phyloP scores from a whole-genome alignment of 1,140 invertebrate species.

The Meloidogyne floridensis region DNA sequence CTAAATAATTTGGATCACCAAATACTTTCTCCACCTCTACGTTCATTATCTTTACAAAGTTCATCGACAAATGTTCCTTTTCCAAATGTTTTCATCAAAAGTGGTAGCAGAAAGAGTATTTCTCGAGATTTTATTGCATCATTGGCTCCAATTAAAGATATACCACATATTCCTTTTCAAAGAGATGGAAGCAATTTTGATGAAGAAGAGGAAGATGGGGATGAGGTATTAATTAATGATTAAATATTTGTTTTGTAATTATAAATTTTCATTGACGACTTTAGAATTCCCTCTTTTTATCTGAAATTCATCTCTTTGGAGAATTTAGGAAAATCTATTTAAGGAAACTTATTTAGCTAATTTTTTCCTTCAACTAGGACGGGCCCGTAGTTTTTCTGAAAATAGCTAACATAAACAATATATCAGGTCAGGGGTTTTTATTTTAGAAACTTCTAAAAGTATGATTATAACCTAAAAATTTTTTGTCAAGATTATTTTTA shows the following conservation, averaged over 20 bases:
- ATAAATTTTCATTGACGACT: too few relatives aligned
- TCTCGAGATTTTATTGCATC: constrained; percentile 8
- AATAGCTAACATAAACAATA: too few relatives aligned
- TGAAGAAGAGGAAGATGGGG: background rate
- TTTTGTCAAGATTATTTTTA: background rate
- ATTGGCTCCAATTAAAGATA: constrained; percentile 28
- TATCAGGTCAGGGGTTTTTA: too few relatives aligned
- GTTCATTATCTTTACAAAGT: background rate
- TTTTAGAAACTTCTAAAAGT: too few relatives aligned
- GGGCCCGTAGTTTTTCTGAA: too few relatives aligned
- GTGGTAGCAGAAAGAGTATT: constrained; percentile 5
- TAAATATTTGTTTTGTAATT: too few relatives aligned
- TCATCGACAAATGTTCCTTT: background rate
- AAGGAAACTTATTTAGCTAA: too few relatives aligned
- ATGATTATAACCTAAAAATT: too few relatives aligned
- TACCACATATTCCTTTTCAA: constrained; percentile 16
- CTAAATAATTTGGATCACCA: background rate
- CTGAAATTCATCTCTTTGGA: too few relatives aligned
- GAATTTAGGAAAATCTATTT: too few relatives aligned
- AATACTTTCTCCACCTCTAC: background rate
- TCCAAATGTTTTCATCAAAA: background rate
- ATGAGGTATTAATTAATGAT: background rate
- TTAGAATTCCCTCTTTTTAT: too few relatives aligned
- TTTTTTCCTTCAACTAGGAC: too few relatives aligned
- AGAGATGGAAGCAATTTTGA: constrained; percentile 16